Percentiles rank a stretch among this genome's conserved stretches.
Evolutionary conservation across 2,797 vertebrate species (phyloP).

Genomic region (Momotus momota): DNA sequence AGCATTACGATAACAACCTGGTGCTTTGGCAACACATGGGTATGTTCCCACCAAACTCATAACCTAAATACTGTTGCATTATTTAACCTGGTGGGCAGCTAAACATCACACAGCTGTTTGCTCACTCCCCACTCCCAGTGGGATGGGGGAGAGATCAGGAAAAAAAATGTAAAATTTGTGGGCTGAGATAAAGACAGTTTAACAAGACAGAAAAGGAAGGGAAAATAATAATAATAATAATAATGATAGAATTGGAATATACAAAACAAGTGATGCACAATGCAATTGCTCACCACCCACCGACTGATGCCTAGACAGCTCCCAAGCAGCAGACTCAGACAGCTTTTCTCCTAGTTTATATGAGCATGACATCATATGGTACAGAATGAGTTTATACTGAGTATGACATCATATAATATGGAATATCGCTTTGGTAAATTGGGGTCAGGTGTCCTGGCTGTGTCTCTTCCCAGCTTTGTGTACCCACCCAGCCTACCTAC

Average conservation of each 20-base stretch:
- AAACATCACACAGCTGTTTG: not conserved
- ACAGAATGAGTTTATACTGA: not conserved
- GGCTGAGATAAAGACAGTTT: not conserved
- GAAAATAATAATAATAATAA: not conserved
- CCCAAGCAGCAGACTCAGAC: not conserved
- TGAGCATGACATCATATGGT: not conserved
- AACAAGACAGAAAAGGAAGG: not conserved
- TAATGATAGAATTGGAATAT: not conserved
- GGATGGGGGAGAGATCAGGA: not conserved
- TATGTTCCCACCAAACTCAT: not conserved
- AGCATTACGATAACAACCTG: not conserved
- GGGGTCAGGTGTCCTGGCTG: not conserved
- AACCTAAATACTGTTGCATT: not conserved
- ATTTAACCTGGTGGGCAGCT: not conserved
- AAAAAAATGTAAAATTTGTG: not conserved
- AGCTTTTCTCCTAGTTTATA: not conserved
- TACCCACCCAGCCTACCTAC: not conserved
- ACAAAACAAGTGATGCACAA: not conserved
- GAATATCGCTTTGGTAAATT: not conserved
- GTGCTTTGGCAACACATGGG: not conserved
- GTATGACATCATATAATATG: not conserved
- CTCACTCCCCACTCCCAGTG: not conserved
- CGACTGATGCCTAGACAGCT: not conserved
- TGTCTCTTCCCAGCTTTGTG: not conserved
- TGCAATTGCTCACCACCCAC: not conserved